phyloP scores from a whole-genome alignment of 2,113 vertebrate species.

The Brienomyrus longianalis region DNA sequence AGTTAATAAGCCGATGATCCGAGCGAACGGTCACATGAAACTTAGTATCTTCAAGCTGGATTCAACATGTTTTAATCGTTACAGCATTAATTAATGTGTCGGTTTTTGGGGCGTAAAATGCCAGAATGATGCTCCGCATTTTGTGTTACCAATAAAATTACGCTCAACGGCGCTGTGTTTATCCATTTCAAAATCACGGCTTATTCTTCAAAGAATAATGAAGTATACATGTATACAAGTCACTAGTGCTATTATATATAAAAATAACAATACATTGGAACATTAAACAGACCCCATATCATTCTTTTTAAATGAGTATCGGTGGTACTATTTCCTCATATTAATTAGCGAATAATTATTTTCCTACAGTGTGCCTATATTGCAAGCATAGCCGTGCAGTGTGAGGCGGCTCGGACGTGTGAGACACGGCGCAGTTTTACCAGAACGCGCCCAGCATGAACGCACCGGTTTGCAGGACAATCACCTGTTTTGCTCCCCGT shows the following conservation, averaged over 20 bases:
- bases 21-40: neutral
- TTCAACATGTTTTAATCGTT: neutral
- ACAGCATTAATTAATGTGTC: neutral
- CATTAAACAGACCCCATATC: neutral
- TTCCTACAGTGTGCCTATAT: neutral
- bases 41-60: neutral
- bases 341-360: neutral
- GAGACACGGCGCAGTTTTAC: neutral
- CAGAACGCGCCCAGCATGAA: neutral
- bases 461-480: neutral
- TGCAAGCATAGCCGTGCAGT: neutral
- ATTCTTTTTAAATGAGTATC: neutral
- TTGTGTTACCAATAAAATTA: neutral
- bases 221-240: neutral
- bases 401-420: neutral
- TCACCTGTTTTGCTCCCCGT: neutral
- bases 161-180: neutral
- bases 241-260: neutral
- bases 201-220: neutral
- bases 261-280: neutral
- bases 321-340: neutral
- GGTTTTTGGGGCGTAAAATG: neutral
- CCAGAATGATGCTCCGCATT: neutral
- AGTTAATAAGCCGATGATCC: constrained; percentile 21
- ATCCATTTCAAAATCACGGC: neutral